Evolutionary conservation across 1,140 invertebrate genomes (phyloP).

Genomic region (Chironomus tepperi): DNA sequence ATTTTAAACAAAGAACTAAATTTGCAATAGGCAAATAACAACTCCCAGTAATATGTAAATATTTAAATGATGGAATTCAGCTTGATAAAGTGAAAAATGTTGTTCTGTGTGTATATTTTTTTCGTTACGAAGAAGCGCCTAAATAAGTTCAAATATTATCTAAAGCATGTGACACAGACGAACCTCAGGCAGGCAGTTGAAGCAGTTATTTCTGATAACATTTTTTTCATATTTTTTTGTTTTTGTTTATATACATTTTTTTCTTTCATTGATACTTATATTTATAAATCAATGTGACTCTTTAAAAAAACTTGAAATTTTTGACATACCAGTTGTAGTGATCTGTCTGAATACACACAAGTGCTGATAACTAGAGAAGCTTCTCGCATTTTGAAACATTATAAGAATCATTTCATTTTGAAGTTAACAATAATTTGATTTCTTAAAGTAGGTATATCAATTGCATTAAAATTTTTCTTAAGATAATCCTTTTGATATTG

Average conservation of each 20-base stretch:
- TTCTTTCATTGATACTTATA: too few species aligned
- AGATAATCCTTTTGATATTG: too few species aligned
- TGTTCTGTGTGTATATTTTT: not conserved
- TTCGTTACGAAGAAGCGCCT: not conserved
- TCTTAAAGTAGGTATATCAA: not conserved
- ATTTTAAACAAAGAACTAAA: not conserved
- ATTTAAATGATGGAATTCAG: not conserved
- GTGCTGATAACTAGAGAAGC: too few species aligned
- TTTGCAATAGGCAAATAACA: not conserved
- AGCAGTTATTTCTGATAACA: not conserved
- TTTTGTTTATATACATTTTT: not conserved
- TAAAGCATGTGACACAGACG: not conserved
- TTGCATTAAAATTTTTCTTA: too few species aligned
- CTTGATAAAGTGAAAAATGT: not conserved
- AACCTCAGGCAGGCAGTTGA: not conserved
- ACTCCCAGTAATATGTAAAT: not conserved
- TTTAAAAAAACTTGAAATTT: not conserved
- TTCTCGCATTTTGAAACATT: too few species aligned
- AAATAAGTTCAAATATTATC: slow-evolving; percentile 9
- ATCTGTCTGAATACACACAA: not conserved
- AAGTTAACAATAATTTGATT: not conserved
- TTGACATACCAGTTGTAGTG: slow-evolving; percentile 5
- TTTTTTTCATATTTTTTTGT: not conserved
- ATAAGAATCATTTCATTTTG: too few species aligned
- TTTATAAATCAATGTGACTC: too few species aligned